Percentiles rank a stretch among this genome's conserved stretches.
Evolutionary conservation across 2,888 invertebrate genomes (phyloP).

Genomic region (Andrena hattorfiana): DNA sequence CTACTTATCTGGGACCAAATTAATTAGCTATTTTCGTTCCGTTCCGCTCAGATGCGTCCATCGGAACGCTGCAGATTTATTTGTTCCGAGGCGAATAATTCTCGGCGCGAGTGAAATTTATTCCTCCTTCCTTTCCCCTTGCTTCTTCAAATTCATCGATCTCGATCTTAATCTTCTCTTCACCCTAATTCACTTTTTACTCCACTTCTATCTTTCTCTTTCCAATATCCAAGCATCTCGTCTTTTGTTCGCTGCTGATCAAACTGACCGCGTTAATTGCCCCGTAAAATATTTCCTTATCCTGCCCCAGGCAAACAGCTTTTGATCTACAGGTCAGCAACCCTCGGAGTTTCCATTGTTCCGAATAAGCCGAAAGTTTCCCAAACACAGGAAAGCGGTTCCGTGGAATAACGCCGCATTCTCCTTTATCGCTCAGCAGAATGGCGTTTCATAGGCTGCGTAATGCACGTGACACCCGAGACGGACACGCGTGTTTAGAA

Average conservation of each 20-base stretch:
- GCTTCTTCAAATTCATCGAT: not conserved
- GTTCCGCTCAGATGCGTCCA: not conserved
- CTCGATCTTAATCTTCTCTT: not conserved
- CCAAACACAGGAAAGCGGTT: too few species aligned
- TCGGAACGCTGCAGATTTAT: constrained; percentile 2
- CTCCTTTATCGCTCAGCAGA: not conserved
- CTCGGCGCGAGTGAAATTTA: not conserved
- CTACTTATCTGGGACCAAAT: not conserved
- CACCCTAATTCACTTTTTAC: too few species aligned
- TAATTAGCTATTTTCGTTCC: constrained; percentile 21
- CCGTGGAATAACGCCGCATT: not conserved
- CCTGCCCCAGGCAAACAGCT: not conserved
- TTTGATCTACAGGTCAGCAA: not conserved
- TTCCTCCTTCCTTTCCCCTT: not conserved
- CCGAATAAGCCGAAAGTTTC: too few species aligned
- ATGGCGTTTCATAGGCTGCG: not conserved
- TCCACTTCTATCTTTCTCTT: too few species aligned
- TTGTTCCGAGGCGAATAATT: not conserved
- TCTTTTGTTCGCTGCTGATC: too few species aligned
- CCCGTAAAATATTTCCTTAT: not conserved
- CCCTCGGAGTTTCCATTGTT: too few species aligned
- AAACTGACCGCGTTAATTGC: too few species aligned
- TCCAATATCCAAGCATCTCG: too few species aligned
- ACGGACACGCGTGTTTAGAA: not conserved
- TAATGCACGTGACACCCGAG: not conserved